These are phyloP conservation scores for Plodia interpunctella DNA, from an alignment of 1,140 invertebrate species.

Conservation along the genomic window DNA sequence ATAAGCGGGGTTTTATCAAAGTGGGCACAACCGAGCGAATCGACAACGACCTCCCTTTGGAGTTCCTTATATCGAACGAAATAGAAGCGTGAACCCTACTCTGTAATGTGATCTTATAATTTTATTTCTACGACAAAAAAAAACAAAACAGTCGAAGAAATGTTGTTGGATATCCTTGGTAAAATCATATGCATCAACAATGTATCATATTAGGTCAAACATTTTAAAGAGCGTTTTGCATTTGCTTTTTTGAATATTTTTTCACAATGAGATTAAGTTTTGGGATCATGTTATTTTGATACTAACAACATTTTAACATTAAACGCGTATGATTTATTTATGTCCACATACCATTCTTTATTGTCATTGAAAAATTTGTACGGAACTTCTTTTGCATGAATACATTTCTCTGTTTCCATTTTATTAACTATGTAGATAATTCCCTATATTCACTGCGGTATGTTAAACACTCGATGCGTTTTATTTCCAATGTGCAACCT, in stretches of 20 bases:
- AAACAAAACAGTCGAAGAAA: too few species aligned
- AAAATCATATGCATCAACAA: too few species aligned
- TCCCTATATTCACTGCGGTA: conserved; percentile 27
- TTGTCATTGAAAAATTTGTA: neutral
- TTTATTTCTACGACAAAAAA: too few species aligned
- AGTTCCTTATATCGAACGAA: neutral
- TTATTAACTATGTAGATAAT: conserved; percentile 35
- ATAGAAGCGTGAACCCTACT: neutral
- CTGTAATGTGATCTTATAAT: too few species aligned
- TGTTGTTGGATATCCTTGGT: too few species aligned
- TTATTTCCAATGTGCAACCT: conserved; percentile 46
- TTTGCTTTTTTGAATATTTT: too few species aligned
- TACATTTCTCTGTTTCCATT: neutral
- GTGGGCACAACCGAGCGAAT: conserved; percentile 25
- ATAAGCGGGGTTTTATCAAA: conserved; percentile 31
- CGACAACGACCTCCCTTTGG: conserved; percentile 23
- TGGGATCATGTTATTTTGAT: too few species aligned
- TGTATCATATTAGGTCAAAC: too few species aligned
- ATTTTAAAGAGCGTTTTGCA: too few species aligned
- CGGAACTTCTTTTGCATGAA: neutral
- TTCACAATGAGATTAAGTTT: too few species aligned
- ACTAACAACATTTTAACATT: too few species aligned
- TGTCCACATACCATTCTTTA: neutral
- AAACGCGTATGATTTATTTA: neutral
- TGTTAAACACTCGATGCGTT: conserved; percentile 39